A percentile compares a stretch with the other conserved stretches of the same genome.
Evolutionary conservation across 2,113 vertebrate genomes (phyloP).

Genomic region (Sisor rabdophorus): DNA sequence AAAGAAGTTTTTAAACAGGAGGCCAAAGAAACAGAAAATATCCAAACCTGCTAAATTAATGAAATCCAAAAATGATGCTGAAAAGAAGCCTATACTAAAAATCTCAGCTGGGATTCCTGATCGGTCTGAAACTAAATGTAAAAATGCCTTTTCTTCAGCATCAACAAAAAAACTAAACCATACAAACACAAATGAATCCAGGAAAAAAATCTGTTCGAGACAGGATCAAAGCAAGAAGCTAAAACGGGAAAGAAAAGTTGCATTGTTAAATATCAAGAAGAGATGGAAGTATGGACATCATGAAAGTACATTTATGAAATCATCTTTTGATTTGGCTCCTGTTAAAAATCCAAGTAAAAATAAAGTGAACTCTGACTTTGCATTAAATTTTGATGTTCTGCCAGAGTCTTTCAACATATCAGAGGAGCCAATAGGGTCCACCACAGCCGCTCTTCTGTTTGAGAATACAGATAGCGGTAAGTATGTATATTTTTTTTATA

Average conservation of each 20-base stretch:
- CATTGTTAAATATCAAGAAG: not conserved
- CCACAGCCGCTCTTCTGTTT: not conserved
- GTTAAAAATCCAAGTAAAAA: not conserved
- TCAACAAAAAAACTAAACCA: not conserved
- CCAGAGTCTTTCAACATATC: slow-evolving; percentile 59
- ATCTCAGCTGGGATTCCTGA: not conserved
- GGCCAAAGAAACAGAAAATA: not conserved
- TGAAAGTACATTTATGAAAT: not conserved
- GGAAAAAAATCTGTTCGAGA: not conserved
- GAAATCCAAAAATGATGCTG: not conserved
- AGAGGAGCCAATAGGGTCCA: slow-evolving; percentile 22
- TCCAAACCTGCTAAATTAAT: not conserved
- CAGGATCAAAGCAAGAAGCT: not conserved
- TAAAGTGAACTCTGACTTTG: slow-evolving; percentile 17
- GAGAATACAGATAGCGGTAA: slow-evolving; percentile 48
- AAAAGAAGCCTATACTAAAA: not conserved
- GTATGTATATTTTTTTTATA: not conserved
- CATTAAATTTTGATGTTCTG: slow-evolving; percentile 59
- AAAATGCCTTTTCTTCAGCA: not conserved
- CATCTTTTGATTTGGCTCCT: not conserved
- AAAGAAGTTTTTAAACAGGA: not conserved
- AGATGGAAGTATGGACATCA: not conserved
- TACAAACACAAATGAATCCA: not conserved
- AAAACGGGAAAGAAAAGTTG: not conserved
- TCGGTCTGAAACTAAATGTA: not conserved